These are phyloP conservation scores for Nematopogon swammerdamellus DNA, from an alignment of 2,888 invertebrate genomes.

Conservation along the genomic window DNA sequence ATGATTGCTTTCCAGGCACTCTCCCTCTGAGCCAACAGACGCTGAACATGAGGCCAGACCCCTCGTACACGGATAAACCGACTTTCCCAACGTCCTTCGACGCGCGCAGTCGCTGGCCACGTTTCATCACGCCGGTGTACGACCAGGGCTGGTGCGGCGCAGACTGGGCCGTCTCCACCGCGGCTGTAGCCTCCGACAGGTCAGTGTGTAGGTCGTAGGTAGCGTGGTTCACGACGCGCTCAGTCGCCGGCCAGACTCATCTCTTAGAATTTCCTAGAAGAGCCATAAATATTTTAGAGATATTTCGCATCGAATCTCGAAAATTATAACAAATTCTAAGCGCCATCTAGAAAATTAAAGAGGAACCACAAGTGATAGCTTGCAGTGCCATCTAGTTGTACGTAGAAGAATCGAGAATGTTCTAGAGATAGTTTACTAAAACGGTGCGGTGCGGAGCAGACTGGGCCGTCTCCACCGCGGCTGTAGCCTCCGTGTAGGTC, in stretches of 20 bases:
- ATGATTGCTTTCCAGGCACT: conserved; percentile 53
- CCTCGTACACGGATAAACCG: conserved; percentile 25
- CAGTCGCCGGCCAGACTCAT: conserved; percentile 71
- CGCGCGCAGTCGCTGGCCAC: conserved; percentile 70
- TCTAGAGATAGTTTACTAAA: conserved; percentile 65
- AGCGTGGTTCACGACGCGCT: no score
- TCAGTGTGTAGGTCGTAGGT: no score
- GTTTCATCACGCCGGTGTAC: conserved; percentile 63
- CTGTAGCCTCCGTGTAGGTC: conserved; percentile 74
- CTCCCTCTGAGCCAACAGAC: conserved; percentile 46
- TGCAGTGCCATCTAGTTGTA: no score
- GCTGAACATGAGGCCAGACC: conserved; percentile 55
- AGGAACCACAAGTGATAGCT: no score
- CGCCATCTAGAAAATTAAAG: no score
- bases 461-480: conserved; percentile 88
- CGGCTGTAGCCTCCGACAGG: conserved; percentile 76
- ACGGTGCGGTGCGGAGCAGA: conserved; percentile 85
- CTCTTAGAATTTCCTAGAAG: no score
- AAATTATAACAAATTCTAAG: no score
- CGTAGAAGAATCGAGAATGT: no score
- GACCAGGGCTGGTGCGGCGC: conserved; percentile 84
- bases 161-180: conserved; percentile 91
- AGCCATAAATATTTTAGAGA: no score
- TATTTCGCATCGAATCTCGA: no score
- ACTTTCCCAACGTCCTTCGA: conserved; percentile 67